These are phyloP conservation scores for Oophaga sylvatica DNA, from an alignment of 2,797 vertebrate genomes.

Conservation along the genomic window DNA sequence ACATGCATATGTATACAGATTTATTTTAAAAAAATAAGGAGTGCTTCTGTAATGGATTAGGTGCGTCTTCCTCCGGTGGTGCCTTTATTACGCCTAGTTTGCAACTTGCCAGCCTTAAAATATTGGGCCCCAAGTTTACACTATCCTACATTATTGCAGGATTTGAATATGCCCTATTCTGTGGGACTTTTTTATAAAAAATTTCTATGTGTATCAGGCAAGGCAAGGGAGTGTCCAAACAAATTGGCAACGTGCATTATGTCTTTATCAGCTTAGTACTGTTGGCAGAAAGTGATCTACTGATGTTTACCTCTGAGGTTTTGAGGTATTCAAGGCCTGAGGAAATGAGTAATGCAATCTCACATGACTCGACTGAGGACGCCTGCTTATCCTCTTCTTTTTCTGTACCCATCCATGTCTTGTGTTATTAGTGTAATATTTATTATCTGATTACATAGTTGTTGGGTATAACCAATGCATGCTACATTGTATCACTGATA, in stretches of 20 bases:
- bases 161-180: too few species aligned
- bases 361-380: conserved; percentile 37
- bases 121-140: too few species aligned
- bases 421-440: neutral
- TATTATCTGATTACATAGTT: neutral
- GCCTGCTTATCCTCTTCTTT: conserved; percentile 14
- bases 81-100: too few species aligned
- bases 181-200: too few species aligned
- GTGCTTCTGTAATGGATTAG: too few species aligned
- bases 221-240: neutral
- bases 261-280: neutral
- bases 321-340: conserved; percentile 24
- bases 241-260: neutral
- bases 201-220: neutral
- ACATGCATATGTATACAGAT: too few species aligned
- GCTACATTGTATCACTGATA: neutral
- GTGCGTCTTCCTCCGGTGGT: too few species aligned
- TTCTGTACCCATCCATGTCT: conserved; percentile 20
- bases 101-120: too few species aligned
- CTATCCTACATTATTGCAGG: too few species aligned
- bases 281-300: conserved; percentile 4
- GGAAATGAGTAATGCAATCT: conserved; percentile 47
- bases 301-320: conserved; percentile 14
- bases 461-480: neutral
- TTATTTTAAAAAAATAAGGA: too few species aligned